Conservation (phyloP, 2,113 vertebrate genomes). For the Corythoichthys haematopterus region DNA sequence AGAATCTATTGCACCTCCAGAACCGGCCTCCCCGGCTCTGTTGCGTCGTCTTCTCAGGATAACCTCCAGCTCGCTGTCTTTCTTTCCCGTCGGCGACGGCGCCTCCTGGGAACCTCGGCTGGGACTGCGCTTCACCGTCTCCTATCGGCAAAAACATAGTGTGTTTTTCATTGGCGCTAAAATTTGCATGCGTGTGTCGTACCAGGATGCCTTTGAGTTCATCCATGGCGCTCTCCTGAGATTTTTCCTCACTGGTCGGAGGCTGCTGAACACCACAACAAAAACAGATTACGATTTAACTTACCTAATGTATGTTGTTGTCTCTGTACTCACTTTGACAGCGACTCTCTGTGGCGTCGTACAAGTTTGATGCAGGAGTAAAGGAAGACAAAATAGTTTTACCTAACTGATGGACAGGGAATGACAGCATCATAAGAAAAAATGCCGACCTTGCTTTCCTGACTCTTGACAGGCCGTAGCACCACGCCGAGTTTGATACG, state of each 20-base stretch:
- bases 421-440: not conserved
- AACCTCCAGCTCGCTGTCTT: slow-evolving; percentile 77
- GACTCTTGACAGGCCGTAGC: slow-evolving; percentile 74
- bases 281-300: not conserved
- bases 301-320: not conserved
- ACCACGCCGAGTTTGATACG: slow-evolving; percentile 78
- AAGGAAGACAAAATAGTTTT: not conserved
- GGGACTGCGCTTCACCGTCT: slow-evolving; percentile 76
- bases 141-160: slow-evolving; percentile 44
- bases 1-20: slow-evolving; percentile 8
- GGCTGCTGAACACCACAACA: slow-evolving; percentile 29
- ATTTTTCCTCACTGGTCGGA: slow-evolving; percentile 62
- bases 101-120: slow-evolving; percentile 73
- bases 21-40: slow-evolving; percentile 65
- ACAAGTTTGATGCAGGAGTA: not conserved
- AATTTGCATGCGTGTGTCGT: slow-evolving; percentile 2
- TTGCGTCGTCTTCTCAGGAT: slow-evolving; percentile 76
- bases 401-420: not conserved
- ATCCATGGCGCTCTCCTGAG: slow-evolving; percentile 78
- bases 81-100: slow-evolving; percentile 54
- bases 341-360: slow-evolving; percentile 55
- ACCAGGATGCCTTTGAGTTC: slow-evolving; percentile 80
- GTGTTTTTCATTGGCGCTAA: not conserved
- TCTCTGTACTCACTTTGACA: slow-evolving; percentile 65
- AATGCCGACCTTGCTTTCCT: slow-evolving; percentile 66